A percentile compares a stretch with the other conserved stretches of the same genome.
Conservation (phyloP, 2,888 invertebrate species). For the Strigamia maritima region DNA sequence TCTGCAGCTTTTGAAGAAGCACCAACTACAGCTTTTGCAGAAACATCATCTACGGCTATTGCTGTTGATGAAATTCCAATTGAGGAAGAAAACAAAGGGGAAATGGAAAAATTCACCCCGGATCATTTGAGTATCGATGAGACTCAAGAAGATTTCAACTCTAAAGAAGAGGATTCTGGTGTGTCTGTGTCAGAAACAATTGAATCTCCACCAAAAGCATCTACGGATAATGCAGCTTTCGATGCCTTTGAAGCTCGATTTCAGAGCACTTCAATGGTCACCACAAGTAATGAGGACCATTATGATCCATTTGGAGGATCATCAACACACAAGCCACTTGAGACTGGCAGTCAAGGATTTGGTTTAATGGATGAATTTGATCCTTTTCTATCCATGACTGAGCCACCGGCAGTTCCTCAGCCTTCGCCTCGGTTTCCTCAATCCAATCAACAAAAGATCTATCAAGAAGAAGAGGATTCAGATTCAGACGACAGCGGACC, state of each 20-base stretch:
- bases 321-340: slow-evolving; percentile 60
- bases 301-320: slow-evolving; percentile 60
- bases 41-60: no score
- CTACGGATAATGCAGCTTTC: slow-evolving; percentile 58
- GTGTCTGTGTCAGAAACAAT: slow-evolving; percentile 28
- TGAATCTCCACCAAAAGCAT: slow-evolving; percentile 19
- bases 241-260: slow-evolving; percentile 89
- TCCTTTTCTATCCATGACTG: slow-evolving; percentile 66
- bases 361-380: slow-evolving; percentile 65
- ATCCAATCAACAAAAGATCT: neutral
- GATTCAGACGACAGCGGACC: slow-evolving; percentile 71
- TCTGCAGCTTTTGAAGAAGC: neutral
- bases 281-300: slow-evolving; percentile 42
- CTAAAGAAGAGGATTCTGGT: neutral
- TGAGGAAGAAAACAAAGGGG: neutral
- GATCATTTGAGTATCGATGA: neutral
- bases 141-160: neutral
- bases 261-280: slow-evolving; percentile 61
- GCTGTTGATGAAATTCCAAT: neutral
- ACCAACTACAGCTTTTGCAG: neutral
- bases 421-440: slow-evolving; percentile 60
- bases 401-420: slow-evolving; percentile 66
- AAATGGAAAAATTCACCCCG: neutral
- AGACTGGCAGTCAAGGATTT: slow-evolving; percentile 54
- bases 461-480: slow-evolving; percentile 44